phyloP scores from a whole-genome alignment of 2,113 vertebrate species.

The Takifugu bimaculatus region DNA sequence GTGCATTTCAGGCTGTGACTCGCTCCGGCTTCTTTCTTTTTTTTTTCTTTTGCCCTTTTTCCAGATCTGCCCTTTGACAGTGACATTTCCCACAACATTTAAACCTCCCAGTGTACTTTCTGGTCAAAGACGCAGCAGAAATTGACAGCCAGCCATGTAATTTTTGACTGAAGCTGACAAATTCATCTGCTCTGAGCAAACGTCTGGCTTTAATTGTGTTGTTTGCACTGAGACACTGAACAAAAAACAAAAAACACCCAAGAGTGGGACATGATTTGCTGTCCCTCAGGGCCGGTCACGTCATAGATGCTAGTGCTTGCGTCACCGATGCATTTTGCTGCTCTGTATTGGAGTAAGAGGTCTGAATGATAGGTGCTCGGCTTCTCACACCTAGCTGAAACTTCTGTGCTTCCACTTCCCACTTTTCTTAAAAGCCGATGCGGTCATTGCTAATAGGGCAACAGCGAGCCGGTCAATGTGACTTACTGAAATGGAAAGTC shows the following conservation, averaged over 20 bases:
- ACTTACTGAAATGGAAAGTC: slow-evolving; percentile 48
- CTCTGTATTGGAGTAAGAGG: background rate
- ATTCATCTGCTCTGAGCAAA: slow-evolving; percentile 25
- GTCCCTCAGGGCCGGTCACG: slow-evolving; percentile 5
- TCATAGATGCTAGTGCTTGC: slow-evolving; percentile 2
- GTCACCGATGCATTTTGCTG: no score
- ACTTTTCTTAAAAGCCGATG: slow-evolving; percentile 40
- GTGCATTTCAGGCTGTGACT: no score
- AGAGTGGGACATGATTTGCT: background rate
- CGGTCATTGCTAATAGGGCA: slow-evolving; percentile 43
- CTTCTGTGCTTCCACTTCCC: slow-evolving; percentile 30
- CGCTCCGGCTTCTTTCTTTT: no score
- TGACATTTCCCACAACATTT: background rate
- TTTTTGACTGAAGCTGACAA: slow-evolving; percentile 23
- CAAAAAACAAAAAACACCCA: no score
- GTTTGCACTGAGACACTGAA: slow-evolving; percentile 42
- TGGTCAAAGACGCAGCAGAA: background rate
- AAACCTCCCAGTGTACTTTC: background rate
- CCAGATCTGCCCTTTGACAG: background rate
- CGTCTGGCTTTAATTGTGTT: slow-evolving; percentile 35
- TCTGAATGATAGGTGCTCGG: slow-evolving; percentile 5
- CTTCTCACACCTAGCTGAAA: background rate
- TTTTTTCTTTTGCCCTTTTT: no score
- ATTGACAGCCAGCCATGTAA: slow-evolving; percentile 10
- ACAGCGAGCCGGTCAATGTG: slow-evolving; percentile 32